Conservation (phyloP, 2,797 vertebrate species). For the Tokudaia muenninki region DNA sequence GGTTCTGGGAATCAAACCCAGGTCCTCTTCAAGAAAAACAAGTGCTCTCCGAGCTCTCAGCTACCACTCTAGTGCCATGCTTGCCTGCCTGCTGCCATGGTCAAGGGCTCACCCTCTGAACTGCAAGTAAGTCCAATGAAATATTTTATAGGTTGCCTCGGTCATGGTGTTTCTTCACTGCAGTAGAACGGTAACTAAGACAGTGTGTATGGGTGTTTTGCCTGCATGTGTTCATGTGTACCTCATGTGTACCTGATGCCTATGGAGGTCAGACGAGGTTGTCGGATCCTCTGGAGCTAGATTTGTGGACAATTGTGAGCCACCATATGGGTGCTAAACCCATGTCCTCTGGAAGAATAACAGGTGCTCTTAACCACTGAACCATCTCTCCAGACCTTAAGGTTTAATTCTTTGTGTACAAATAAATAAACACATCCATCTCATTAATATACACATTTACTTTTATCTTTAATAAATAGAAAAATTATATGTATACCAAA, state of each 20-base stretch:
- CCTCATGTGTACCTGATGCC: background rate
- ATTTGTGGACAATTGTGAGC: background rate
- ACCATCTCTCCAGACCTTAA: background rate
- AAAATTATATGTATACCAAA: background rate
- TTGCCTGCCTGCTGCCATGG: background rate
- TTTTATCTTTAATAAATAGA: background rate
- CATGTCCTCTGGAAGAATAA: background rate
- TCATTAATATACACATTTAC: background rate
- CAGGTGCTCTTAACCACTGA: background rate
- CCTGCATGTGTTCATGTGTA: background rate
- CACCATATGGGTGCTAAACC: background rate
- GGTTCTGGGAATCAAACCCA: background rate
- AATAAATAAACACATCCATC: background rate
- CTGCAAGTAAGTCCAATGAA: background rate
- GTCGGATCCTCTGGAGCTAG: background rate
- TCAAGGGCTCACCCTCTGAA: background rate
- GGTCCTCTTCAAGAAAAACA: background rate
- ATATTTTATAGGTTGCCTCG: background rate
- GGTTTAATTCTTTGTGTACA: background rate
- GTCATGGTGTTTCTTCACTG: background rate
- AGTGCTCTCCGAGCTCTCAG: background rate
- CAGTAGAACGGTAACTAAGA: background rate
- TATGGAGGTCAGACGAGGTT: background rate
- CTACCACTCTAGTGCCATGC: background rate
- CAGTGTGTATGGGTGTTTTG: background rate